Evolutionary conservation across 2,797 vertebrate species (phyloP), one percentile per base, ranked within the genome.

Genomic region (Typhlichthys subterraneus): DNA sequence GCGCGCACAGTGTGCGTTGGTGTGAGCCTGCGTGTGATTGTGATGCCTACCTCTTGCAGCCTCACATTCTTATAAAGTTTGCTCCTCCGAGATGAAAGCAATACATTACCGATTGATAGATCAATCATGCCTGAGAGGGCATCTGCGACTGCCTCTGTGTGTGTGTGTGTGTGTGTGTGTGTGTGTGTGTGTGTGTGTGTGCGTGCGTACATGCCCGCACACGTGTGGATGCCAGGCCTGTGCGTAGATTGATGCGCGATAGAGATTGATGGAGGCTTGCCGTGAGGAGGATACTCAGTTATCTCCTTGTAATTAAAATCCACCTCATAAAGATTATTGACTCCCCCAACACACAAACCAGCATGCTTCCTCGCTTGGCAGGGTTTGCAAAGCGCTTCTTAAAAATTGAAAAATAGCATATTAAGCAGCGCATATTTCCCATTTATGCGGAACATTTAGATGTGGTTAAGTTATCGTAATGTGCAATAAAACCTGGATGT

Each of bases 401-500:
- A 86, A 88, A 89, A 90, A 87, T 91, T 90, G 85, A 91, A 91
- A 90, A 90, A 92, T 87, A 86, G 89, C 88, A 90, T 93, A 92
- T 93, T 92, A 92, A 92, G 85, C 86, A 89, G 86, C 83, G 74
- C 88, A 90, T 90, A 91, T 93, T 92, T 89, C 85, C 89, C 82
- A 88, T 93, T 93, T 93, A 93, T 92, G 87, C 87, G 76, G 82
- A 91, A 90, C 92, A 91, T 92, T 93, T 92, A 92, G 87, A 93
- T 92, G 91, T 92, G 90, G 91, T 93, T 93, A 93, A 91, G 91
- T 92, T 94, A 91, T 92, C 87, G 84, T 94, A 94, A 94, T 93
- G 89, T 91, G 93, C 89, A 91, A 93, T 93, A 93, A 93, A 94
- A 92, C 84, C 90, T 88, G 88, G 81, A 93, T 91, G 89, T 90